phyloP scores from a whole-genome alignment of 2,888 invertebrate species.

The Chloromyia formosa region DNA sequence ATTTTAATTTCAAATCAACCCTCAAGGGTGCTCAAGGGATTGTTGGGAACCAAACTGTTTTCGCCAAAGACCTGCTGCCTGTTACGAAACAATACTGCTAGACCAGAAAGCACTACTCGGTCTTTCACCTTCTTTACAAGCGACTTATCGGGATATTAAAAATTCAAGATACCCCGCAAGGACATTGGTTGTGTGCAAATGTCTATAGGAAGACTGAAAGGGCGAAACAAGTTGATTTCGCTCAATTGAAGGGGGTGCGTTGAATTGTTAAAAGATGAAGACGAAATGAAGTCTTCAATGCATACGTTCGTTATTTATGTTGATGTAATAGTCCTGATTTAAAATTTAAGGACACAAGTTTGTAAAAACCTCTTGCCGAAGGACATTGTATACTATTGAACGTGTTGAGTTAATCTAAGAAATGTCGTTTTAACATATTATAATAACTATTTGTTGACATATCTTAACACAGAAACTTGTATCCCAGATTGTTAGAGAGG shows the following conservation, averaged over 20 bases:
- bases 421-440: no score
- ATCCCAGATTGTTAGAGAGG: no score
- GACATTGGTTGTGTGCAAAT: neutral
- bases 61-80: neutral
- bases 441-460: no score
- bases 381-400: neutral
- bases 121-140: neutral
- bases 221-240: neutral
- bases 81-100: neutral
- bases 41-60: slow-evolving; percentile 40
- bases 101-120: neutral
- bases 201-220: neutral
- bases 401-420: neutral
- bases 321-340: slow-evolving; percentile 25
- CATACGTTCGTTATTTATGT: slow-evolving; percentile 20
- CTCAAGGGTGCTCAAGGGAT: slow-evolving; percentile 45
- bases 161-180: slow-evolving; percentile 25
- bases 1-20: slow-evolving; percentile 48
- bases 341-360: slow-evolving; percentile 13
- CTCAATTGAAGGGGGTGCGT: neutral
- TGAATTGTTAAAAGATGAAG: neutral
- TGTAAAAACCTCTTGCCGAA: neutral
- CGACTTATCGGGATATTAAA: slow-evolving; percentile 34
- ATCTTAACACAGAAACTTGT: no score
- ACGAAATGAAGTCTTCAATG: slow-evolving; percentile 14